A percentile compares a stretch with the other conserved stretches of the same genome.
These are phyloP conservation scores for Drosophila sproati DNA, from an alignment of 1,140 invertebrate genomes.

Conservation along the genomic window DNA sequence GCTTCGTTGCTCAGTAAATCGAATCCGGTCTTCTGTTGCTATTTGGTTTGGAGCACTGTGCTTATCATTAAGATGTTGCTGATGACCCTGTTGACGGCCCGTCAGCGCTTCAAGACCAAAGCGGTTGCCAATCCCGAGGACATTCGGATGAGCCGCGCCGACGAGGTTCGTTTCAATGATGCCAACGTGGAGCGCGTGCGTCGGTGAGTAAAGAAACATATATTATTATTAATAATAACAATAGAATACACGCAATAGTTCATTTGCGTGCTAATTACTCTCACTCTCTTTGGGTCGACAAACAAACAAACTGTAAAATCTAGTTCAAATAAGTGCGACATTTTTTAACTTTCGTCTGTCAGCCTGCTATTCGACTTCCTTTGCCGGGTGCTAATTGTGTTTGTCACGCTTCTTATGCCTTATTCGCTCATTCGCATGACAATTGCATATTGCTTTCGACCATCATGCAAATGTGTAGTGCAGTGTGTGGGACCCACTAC, in stretches of 20 bases:
- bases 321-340: not conserved
- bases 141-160: constrained; percentile 37
- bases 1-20: constrained; percentile 50
- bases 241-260: not conserved
- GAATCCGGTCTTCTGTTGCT: constrained; percentile 85
- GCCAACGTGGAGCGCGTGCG: constrained; percentile 68
- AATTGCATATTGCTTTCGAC: too few species aligned
- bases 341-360: not conserved
- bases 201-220: constrained; percentile 44
- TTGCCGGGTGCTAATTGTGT: not conserved
- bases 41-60: constrained; percentile 85
- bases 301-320: too few species aligned
- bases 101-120: constrained; percentile 84
- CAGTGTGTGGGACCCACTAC: too few species aligned
- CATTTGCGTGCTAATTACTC: constrained; percentile 3
- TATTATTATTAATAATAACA: too few species aligned
- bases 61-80: constrained; percentile 85
- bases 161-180: constrained; percentile 65
- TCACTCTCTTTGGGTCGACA: not conserved
- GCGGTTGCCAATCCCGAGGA: constrained; percentile 71
- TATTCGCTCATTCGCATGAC: too few species aligned
- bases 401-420: not conserved
- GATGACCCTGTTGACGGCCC: constrained; percentile 85
- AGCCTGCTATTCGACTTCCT: too few species aligned
- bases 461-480: too few species aligned